Base-by-base conservation (phyloP, 2,113 vertebrate species). In the Pedetes capensis region DNA sequence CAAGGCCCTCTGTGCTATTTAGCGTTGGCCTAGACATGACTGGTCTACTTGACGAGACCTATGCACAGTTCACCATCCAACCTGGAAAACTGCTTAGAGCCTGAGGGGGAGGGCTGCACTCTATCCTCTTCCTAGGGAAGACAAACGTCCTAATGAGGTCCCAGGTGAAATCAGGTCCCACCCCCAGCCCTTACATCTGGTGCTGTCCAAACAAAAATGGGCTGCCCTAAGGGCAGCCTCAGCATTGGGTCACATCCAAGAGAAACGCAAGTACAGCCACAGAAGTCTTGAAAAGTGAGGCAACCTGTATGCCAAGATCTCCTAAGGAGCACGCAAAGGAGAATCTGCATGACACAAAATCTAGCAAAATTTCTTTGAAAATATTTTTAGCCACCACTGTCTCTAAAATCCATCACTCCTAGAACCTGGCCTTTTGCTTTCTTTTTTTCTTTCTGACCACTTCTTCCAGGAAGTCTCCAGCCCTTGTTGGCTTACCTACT, bases 401-500 rank as follows among this genome's bases (percentile, higher is more conserved):
- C 89, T 53, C 68, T 63, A 9, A 74, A 84, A 47, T 3, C n/a
- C 42, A 11, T 44, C 6, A 0, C 23, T 71, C 34, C 42, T 25
- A 2, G 22, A 39, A 34, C 27, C 42, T 53, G 9, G 1, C 34
- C 16, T 47, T 49, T 53, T 85, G 32, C 29, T 2, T 53, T 27
- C 63, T 34, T 69, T 53, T 10, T 18, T 20, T 23, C 47, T 34
- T 14, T 37, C 69, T 57, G 0, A 0, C 2, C 6, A 18, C 8
- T 76, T 34, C n/a, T 37, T 53, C 5, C 27, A 53, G 6, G n/a
- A n/a, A 29, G 18, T 12, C 18, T 22, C 68, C 23, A 34, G 39
- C 3, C 17, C 29, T 27, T 37, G 11, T 1, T 0, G 34, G 27
- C 2, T 37, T 8, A 0, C 16, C 29, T 47, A 51, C 4, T 16